Evolutionary conservation across 2,888 invertebrate species (phyloP).

Genomic region (Diadromus collaris): DNA sequence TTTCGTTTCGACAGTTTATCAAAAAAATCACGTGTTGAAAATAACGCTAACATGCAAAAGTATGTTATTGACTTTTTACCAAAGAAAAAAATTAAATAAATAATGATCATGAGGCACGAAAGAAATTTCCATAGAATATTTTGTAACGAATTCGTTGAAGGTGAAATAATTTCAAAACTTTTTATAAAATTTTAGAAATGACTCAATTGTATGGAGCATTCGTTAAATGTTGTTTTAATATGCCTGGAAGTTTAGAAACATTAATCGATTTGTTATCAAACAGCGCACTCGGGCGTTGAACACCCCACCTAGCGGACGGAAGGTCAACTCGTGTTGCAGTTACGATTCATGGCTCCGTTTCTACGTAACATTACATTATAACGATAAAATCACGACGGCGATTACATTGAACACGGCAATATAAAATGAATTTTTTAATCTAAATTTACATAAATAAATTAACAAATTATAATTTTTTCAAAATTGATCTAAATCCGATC

Average conservation of each 20-base stretch:
- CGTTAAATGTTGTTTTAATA: slow-evolving; percentile 7
- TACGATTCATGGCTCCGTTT: neutral
- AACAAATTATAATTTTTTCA: neutral
- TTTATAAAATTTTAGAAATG: neutral
- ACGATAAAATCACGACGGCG: neutral
- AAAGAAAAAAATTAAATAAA: neutral
- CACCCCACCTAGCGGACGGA: slow-evolving; percentile 11
- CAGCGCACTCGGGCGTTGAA: slow-evolving; percentile 2
- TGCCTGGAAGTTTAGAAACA: slow-evolving; percentile 16
- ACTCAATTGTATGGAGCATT: neutral
- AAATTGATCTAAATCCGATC: neutral
- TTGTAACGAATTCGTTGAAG: neutral
- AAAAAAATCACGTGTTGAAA: neutral
- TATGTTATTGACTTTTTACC: neutral
- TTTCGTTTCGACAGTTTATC: neutral
- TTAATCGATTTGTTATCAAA: slow-evolving; percentile 17
- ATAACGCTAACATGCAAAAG: neutral
- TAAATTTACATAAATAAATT: neutral
- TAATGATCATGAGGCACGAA: neutral
- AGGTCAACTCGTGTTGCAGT: neutral
- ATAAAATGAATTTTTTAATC: neutral
- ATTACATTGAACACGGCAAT: neutral
- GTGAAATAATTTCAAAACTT: neutral
- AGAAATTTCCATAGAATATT: slow-evolving; percentile 19
- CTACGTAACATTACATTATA: neutral